Base-by-base conservation (phyloP, 2,797 vertebrate genomes). In the Periophthalmus magnuspinnatus region DNA sequence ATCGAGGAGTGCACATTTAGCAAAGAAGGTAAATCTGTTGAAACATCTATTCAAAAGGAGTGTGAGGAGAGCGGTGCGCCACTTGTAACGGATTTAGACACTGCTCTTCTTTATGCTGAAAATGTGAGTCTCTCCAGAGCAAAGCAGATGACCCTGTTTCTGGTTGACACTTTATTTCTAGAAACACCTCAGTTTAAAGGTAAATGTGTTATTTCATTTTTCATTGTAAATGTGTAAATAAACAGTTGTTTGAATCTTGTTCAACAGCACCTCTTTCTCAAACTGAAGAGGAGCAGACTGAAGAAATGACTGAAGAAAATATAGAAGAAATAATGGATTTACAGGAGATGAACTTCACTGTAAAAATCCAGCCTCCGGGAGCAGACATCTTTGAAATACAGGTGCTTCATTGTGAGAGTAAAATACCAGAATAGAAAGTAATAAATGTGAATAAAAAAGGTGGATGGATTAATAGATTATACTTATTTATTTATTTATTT, bases 311-410 rank as follows among this genome's bases (percentile, higher is more conserved):
- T 4, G 91, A 92, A 2, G 85, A 85, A 9, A 91, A 89, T 0
- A 93, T 95, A 73, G 92, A 93, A 75, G 96, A 97, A 79, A 91
- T 94, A 57, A 94, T 95, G 7, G 93, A 94, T 67, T 95, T 95
- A 63, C 95, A 97, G 74, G 95, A 97, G 76, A 93, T 92, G 0
- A 91, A 93, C 59, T 96, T 97, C 48, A 93, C 92, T 0, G 92
- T 97, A 87, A 96, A 93, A 88, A 96, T 98, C 79, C 94, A 95
- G 52, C 94, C 93, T 2, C 96, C 95, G 0, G 95, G 93, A 17
- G 84, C 92, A 28, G 97, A 98, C 67, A 89, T 93, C 47, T 98
- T 97, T 67, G 93, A 96, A 56, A 91, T 99, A 24, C 96, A 98
- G 94, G 97, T 98, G 88, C 19, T 58, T 21, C 17, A 14, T 61